Evolutionary conservation across 2,113 vertebrate genomes (phyloP), one percentile per base, ranked within the genome.

Genomic region (Pantherophis guttatus): DNA sequence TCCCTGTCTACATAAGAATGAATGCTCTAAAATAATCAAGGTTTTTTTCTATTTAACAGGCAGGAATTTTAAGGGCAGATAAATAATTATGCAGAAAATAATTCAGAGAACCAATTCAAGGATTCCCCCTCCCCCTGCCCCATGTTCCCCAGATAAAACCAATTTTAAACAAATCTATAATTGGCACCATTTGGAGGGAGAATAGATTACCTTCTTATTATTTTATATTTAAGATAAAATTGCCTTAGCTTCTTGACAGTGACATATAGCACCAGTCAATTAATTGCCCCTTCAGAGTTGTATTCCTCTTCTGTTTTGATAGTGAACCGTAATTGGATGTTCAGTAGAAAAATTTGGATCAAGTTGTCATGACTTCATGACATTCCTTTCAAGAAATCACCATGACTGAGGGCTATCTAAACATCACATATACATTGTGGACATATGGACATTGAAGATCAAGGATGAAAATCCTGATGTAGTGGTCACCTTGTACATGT

Each of bases 11-110:
- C 39, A 59, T 59, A 55, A 13, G 26, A 21, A 90, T 86, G 62
- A 90, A 89, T 75, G 52, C 11, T 86, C 59, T 33, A 53, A 90
- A 58, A 90, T 65, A 62, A 93, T 93, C 59, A 86, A 93, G 55
- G 33, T 90, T 81, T 55, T 50, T 55, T 50, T 55, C n/a, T 90
- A 23, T 50, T 59, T 86, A 86, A 93, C 75, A 86, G 26, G 48
- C 88, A 62, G 29, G 26, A n/a, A 75, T 81, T 90, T 90, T 93
- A 52, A 86, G 29, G 29, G 86, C 19, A 90, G 29, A 90, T 65
- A 90, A 90, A 93, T 86, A 90, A 93, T 44, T 90, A 53, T 90
- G 29, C 88, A 53, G 92, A 86, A 90, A 62, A 93, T 93, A 86
- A 90, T 90, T 93, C 48, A 39, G 75, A 53, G 75, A 86, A 93